Evolutionary conservation across 92 coral and sea anemone species (phyloP).

Genomic region (Isaurus tuberculatus): DNA sequence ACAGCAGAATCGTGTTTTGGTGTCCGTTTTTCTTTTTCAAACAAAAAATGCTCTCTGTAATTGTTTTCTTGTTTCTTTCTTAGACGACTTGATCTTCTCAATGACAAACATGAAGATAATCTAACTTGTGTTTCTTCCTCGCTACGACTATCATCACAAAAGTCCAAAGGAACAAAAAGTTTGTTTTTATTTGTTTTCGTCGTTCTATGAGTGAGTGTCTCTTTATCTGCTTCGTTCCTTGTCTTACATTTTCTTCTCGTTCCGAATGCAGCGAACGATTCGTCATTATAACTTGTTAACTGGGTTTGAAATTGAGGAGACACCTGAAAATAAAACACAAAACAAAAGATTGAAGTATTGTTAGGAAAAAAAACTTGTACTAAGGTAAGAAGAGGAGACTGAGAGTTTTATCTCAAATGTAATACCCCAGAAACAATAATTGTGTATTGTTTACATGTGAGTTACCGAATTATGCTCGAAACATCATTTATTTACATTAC

Average conservation of each 20-base stretch:
- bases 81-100: slow-evolving; percentile 31
- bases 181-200: not conserved
- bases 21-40: slow-evolving; percentile 34
- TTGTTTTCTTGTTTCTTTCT: slow-evolving; percentile 35
- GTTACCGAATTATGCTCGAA: too few species aligned
- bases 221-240: slow-evolving; percentile 12
- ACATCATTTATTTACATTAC: too few species aligned
- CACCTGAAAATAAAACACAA: slow-evolving; percentile 46
- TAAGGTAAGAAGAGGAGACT: too few species aligned
- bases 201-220: slow-evolving; percentile 18
- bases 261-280: slow-evolving; percentile 23
- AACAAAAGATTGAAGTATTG: not conserved
- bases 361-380: not conserved
- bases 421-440: too few species aligned
- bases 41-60: slow-evolving; percentile 52
- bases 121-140: not conserved
- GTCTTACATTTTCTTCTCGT: slow-evolving; percentile 37
- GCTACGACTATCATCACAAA: slow-evolving; percentile 33
- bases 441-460: too few species aligned
- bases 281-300: slow-evolving; percentile 1
- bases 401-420: too few species aligned
- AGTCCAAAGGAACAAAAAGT: slow-evolving; percentile 52
- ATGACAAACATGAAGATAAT: not conserved
- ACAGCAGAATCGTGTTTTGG: slow-evolving; percentile 25
- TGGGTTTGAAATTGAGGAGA: slow-evolving; percentile 71